phyloP scores from a whole-genome alignment of 2,113 vertebrate species.

The Albula goreensis region DNA sequence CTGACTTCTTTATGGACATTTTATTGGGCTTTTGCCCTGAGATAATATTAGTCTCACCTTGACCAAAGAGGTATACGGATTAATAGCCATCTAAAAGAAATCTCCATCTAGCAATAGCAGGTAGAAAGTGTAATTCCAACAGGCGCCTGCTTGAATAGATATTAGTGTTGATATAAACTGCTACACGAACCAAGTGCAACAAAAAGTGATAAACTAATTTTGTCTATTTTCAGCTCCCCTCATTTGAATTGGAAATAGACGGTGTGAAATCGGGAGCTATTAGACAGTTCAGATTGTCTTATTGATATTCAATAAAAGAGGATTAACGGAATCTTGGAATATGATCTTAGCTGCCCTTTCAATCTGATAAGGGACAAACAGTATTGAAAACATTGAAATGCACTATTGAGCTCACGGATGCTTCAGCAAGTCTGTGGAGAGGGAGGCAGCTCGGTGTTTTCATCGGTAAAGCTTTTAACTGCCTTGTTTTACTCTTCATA shows the following conservation, averaged over 20 bases:
- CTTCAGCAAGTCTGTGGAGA: neutral
- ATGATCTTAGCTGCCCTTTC: constrained; percentile 11
- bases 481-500: constrained; percentile 3
- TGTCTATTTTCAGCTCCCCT: constrained; percentile 5
- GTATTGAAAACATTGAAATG: constrained; percentile 7
- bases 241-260: constrained; percentile 21
- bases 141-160: neutral
- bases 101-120: constrained; percentile 3
- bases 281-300: constrained; percentile 9
- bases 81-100: constrained; percentile 23
- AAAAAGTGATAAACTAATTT: constrained; percentile 17
- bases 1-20: constrained; percentile 18
- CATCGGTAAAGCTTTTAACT: constrained; percentile 4
- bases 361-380: constrained; percentile 6
- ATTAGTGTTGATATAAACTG: constrained; percentile 6
- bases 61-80: constrained; percentile 28
- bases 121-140: neutral
- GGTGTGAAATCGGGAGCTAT: constrained; percentile 1
- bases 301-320: constrained; percentile 20
- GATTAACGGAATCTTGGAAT: constrained; percentile 19
- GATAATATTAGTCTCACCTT: constrained; percentile 25
- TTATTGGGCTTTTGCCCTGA: constrained; percentile 18
- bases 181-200: constrained; percentile 6
- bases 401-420: neutral
- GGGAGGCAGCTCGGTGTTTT: neutral